Evolutionary conservation across 2,113 vertebrate genomes (phyloP).

Genomic region (Protobothrops mucrosquamatus): DNA sequence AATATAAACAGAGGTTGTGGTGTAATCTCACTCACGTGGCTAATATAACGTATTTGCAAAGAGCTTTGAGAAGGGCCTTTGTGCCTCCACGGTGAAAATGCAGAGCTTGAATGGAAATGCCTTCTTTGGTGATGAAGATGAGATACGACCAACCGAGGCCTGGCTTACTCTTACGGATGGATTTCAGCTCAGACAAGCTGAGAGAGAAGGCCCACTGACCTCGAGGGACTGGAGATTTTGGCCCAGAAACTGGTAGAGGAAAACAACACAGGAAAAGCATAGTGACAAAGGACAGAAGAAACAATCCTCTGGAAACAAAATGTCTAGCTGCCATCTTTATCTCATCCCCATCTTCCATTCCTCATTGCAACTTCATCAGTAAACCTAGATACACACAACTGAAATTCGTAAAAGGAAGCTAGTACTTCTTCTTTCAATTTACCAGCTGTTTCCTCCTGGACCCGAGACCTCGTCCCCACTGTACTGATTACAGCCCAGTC

Average conservation of each 20-base stretch:
- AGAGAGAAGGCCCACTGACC: slow-evolving; percentile 86
- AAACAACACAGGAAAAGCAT: not conserved
- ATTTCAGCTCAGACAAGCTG: slow-evolving; percentile 86
- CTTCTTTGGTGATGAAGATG: slow-evolving; percentile 83
- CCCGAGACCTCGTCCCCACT: slow-evolving; percentile 64
- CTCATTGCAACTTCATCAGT: not conserved
- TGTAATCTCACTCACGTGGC: slow-evolving; percentile 63
- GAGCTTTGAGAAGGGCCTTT: slow-evolving; percentile 78
- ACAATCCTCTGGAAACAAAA: not conserved
- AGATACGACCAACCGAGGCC: slow-evolving; percentile 88
- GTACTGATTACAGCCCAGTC: slow-evolving; percentile 93
- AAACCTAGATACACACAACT: not conserved
- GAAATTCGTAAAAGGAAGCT: not conserved
- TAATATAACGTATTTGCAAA: slow-evolving; percentile 83
- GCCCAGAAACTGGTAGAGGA: slow-evolving; percentile 27
- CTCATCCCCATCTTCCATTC: not conserved
- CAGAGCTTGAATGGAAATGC: slow-evolving; percentile 82
- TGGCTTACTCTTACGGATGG: slow-evolving; percentile 82
- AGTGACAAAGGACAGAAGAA: not conserved
- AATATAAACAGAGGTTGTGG: not conserved
- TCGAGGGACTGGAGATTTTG: slow-evolving; percentile 35
- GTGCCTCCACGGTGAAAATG: slow-evolving; percentile 90
- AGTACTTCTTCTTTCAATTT: not conserved
- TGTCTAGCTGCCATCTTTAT: not conserved
- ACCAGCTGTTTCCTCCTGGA: slow-evolving; percentile 65